Evolutionary conservation across 35 echinoderm and acorn worm species (phyloP).

Genomic region (Lytechinus variegatus): DNA sequence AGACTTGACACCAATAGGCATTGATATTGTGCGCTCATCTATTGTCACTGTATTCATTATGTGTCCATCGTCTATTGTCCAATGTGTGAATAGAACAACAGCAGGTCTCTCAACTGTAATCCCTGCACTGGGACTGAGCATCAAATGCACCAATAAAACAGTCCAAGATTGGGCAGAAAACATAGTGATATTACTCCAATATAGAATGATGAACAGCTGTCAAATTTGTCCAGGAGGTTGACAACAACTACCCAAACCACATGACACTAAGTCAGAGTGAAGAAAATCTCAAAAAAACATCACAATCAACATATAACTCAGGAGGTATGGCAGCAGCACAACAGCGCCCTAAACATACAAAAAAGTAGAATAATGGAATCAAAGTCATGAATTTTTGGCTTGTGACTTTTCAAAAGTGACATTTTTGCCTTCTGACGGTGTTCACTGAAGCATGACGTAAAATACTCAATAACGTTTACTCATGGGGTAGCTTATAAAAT

Average conservation of each 20-base stretch:
- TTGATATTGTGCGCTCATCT: too few relatives aligned
- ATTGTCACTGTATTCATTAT: too few relatives aligned
- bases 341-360: not conserved
- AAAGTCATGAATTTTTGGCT: too few relatives aligned
- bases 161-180: not conserved
- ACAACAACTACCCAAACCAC: conserved; percentile 10
- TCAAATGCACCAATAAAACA: not conserved
- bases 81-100: too few relatives aligned
- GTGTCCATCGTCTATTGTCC: too few relatives aligned
- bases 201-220: not conserved
- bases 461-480: too few relatives aligned
- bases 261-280: not conserved
- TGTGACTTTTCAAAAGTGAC: too few relatives aligned
- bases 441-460: too few relatives aligned
- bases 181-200: not conserved
- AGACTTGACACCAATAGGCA: too few relatives aligned
- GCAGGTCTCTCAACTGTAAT: not conserved
- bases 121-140: conserved; percentile 5
- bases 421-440: too few relatives aligned
- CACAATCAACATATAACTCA: conserved; percentile 7
- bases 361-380: too few relatives aligned
- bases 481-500: too few relatives aligned
- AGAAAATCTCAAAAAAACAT: not conserved
- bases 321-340: not conserved
- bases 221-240: not conserved